Conservation (phyloP, 2,888 invertebrate genomes). For the Agonum fuliginosum region DNA sequence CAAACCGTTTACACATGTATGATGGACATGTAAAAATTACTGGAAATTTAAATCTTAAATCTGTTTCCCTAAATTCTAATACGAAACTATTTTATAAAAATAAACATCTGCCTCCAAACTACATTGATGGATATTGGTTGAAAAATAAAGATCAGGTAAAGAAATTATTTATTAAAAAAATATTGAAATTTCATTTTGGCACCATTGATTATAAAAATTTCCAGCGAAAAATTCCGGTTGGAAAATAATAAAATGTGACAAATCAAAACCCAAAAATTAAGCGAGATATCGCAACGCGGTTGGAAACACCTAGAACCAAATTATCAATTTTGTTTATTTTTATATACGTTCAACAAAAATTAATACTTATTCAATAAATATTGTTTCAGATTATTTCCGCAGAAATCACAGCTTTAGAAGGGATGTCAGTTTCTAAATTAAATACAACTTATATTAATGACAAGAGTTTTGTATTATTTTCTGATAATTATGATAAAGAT, state of each 20-base stretch:
- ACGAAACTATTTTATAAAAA: constrained; percentile 18
- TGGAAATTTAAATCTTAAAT: constrained; percentile 16
- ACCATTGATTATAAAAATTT: too few relatives aligned
- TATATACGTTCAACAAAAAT: too few relatives aligned
- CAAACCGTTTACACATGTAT: constrained; percentile 29
- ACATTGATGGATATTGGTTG: constrained; percentile 22
- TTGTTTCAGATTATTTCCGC: constrained; percentile 20
- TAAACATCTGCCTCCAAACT: background rate
- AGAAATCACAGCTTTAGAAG: constrained; percentile 3
- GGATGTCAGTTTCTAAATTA: constrained; percentile 25
- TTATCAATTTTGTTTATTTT: too few relatives aligned
- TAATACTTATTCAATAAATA: background rate
- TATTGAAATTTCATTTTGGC: too few relatives aligned
- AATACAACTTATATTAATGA: constrained; percentile 37
- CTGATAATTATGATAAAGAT: constrained; percentile 18
- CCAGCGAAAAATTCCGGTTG: too few relatives aligned
- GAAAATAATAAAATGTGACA: too few relatives aligned
- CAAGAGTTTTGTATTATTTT: constrained; percentile 33
- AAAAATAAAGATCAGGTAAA: constrained; percentile 40
- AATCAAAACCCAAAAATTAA: too few relatives aligned
- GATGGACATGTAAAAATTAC: constrained; percentile 51
- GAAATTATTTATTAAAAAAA: background rate
- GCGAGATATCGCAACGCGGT: too few relatives aligned
- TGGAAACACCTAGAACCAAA: too few relatives aligned
- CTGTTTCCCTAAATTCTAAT: background rate